Evolutionary conservation across 2,113 vertebrate species (phyloP).

Genomic region (Bothrops jararaca): DNA sequence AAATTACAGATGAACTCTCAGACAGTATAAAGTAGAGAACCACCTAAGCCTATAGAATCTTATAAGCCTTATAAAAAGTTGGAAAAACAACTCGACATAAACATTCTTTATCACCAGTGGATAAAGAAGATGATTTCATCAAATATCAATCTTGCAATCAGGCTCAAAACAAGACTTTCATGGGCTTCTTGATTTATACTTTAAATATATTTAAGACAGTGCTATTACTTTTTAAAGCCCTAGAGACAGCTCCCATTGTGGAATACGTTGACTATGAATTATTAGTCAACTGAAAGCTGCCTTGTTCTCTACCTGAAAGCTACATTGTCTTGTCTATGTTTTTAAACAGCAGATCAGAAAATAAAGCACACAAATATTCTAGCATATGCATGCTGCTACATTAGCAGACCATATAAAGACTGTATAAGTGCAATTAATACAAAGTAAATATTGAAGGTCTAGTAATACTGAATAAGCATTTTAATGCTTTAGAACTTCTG

Average conservation of each 20-base stretch:
- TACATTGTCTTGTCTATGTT: not conserved
- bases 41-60: conserved; percentile 46
- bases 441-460: not conserved
- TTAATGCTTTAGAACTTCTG: not conserved
- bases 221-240: conserved; percentile 2
- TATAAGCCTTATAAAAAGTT: conserved; percentile 48
- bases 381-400: not conserved
- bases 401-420: not conserved
- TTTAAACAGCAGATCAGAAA: conserved; percentile 19
- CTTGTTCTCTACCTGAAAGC: not conserved
- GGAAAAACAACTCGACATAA: conserved; percentile 28
- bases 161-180: conserved; percentile 27
- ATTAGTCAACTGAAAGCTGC: conserved; percentile 14
- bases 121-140: conserved; percentile 26
- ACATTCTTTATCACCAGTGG: conserved; percentile 33
- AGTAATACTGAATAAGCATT: not conserved
- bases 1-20: conserved; percentile 44
- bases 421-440: not conserved
- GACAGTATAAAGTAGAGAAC: conserved; percentile 15
- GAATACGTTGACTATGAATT: conserved; percentile 12
- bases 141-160: conserved; percentile 30
- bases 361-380: not conserved
- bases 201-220: conserved; percentile 35
- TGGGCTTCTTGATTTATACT: conserved; percentile 43
- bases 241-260: conserved; percentile 23